phyloP scores from a whole-genome alignment of 2,888 invertebrate genomes.

The Campoletis raptor region DNA sequence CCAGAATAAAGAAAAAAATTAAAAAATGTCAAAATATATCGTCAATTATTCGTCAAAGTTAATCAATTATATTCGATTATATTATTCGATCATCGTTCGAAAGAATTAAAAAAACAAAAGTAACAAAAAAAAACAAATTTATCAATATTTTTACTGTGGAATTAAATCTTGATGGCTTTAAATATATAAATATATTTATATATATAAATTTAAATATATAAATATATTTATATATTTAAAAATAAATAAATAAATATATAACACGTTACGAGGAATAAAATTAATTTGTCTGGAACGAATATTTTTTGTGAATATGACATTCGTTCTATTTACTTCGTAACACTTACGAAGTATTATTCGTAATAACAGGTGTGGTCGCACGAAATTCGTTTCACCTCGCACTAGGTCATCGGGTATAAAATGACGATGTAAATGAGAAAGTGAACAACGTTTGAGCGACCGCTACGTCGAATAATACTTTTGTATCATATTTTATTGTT shows the following conservation, averaged over 20 bases:
- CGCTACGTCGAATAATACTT: background rate
- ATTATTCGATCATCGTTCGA: background rate
- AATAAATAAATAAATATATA: background rate
- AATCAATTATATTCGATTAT: background rate
- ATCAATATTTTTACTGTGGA: background rate
- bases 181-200: background rate
- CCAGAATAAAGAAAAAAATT: too few relatives aligned
- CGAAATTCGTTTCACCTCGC: constrained; percentile 40
- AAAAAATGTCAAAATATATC: background rate
- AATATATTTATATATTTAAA: background rate
- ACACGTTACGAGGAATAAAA: background rate
- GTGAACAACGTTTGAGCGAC: background rate
- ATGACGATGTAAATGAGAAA: constrained; percentile 42
- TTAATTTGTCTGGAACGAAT: background rate
- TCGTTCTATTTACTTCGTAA: constrained; percentile 22
- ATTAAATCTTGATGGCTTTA: background rate
- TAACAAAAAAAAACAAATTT: too few relatives aligned
- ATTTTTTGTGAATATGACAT: constrained; percentile 11
- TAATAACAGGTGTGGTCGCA: constrained; percentile 32
- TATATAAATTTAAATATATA: too few relatives aligned
- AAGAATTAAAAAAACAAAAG: background rate
- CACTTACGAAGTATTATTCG: constrained; percentile 18
- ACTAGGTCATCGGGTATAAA: constrained; percentile 27
- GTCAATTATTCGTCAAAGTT: background rate
- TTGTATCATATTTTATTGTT: background rate